Base-by-base conservation (phyloP, 2,113 vertebrate species). In the Morone saxatilis region DNA sequence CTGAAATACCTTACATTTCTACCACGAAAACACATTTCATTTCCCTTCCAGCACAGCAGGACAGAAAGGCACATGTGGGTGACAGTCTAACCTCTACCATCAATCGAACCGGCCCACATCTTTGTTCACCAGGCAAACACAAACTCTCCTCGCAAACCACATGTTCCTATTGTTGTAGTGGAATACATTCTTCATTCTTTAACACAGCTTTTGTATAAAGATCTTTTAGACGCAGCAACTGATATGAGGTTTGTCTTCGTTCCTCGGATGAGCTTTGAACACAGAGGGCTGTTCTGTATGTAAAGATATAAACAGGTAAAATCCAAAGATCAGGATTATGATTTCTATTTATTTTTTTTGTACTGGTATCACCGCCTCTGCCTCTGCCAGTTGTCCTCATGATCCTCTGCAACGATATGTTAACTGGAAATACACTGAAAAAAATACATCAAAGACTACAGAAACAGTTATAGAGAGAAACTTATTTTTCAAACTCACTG, bases 61-160 rank as follows among this genome's bases (percentile, higher is more conserved):
- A 91, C 90, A 89, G 80, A 91, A 95, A 95, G 94, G 94, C 94
- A 95, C 93, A 88, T 88, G 91, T 91, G 91, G 90, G 84, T 86
- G 89, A 93, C 82, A 59, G 56, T 84, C 89, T 43, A 73, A 78
- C 75, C 53, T 77, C 84, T 19, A 36, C 60, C 71, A 47, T 57
- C 76, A 76, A 31, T 71, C 67, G 10, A 47, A 80, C 61, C 57
- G 25, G 61, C 47, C 86, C 79, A 73, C 59, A 65, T 62, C 76
- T 43, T 50, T 2, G 11, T 25, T 78, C 83, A 61, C 71, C 81
- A 66, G 48, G 66, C 77, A 50, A 84, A 83, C 65, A 40, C 84
- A 84, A 48, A 36, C 71, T 57, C 75, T 40, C 71, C 67, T 71
- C 70, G 4, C 86, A 81, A 31, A 41, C 89, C 88, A 88, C 89